Evolutionary conservation across 2,888 invertebrate genomes (phyloP), one percentile per base, ranked within the genome.

Genomic region (Athalia cordata): DNA sequence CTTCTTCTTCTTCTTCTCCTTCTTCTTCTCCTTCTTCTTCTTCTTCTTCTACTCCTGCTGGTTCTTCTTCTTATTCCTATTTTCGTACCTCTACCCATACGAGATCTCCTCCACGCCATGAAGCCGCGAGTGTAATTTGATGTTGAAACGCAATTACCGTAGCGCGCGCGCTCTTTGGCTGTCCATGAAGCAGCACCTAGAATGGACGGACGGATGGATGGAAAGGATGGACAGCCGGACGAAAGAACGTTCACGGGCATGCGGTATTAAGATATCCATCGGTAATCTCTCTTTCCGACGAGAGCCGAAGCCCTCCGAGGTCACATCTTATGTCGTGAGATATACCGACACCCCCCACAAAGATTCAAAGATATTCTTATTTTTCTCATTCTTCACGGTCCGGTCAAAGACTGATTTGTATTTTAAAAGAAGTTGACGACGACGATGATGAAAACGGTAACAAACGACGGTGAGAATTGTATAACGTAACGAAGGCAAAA

Each of bases 251-350:
- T 13, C 62, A 72, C 72, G 72, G 72, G 47, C 64, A 61, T 29
- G 80, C 79, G 81, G 82, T 83, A 84, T 85, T 84, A 82, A 86
- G 84, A 87, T 85, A 85, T 84, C 84, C 84, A 84, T 85, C 85
- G 82, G 82, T 80, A 78, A 81, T 68, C 78, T 78, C 78, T 82
- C 83, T 85, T 84, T 81, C 82, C 83, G 84, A 81, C 79, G 77
- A 78, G 81, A 78, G 79, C 77, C 75, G 75, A 79, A 79, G 76
- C 77, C 81, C 83, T 47, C 64, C 78, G 79, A 81, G 87, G 87
- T 87, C 87, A 85, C 82, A 83, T 86, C 83, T 81, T 80, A 75
- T 83, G 80, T 84, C 84, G 81, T 81, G 83, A 83, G 85, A 85
- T 29, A 29, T 29, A 29, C 29, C 29, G 82, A 83, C 85, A 85